Percentiles rank a stretch among this genome's conserved stretches.
These are phyloP conservation scores for Melieria picta DNA, from an alignment of 2,888 invertebrate genomes.

Conservation along the genomic window DNA sequence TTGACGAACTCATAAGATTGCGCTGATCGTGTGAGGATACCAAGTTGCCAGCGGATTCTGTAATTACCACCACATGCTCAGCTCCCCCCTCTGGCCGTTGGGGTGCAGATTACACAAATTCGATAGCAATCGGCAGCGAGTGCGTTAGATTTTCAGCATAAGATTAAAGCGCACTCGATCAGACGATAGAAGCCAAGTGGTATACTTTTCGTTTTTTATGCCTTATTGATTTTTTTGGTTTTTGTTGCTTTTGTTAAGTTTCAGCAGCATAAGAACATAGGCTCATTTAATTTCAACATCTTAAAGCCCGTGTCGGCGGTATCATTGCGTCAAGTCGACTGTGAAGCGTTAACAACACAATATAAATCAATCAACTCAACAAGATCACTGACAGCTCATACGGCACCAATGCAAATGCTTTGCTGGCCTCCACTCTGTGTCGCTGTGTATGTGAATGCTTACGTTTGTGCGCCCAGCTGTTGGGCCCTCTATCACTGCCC, in stretches of 20 bases:
- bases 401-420: constrained; percentile 27
- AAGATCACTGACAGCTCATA: constrained; percentile 64
- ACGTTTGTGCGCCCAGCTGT: background rate
- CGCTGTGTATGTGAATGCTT: background rate
- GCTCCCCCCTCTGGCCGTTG: too few relatives aligned
- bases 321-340: background rate
- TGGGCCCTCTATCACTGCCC: constrained; percentile 11
- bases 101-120: too few relatives aligned
- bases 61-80: too few relatives aligned
- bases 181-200: too few relatives aligned
- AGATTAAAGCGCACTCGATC: too few relatives aligned
- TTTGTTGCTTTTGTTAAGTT: too few relatives aligned
- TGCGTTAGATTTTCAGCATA: too few relatives aligned
- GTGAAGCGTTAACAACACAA: constrained; percentile 53
- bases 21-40: too few relatives aligned
- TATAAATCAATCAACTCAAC: constrained; percentile 62
- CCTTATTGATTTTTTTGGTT: too few relatives aligned
- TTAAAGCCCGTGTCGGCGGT: background rate
- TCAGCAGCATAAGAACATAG: background rate
- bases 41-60: too few relatives aligned
- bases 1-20: constrained; percentile 19
- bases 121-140: too few relatives aligned
- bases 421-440: background rate
- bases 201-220: too few relatives aligned
- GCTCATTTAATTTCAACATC: background rate